Evolutionary conservation across 2,888 invertebrate species (phyloP).

Genomic region (Chrysodeixis includens): DNA sequence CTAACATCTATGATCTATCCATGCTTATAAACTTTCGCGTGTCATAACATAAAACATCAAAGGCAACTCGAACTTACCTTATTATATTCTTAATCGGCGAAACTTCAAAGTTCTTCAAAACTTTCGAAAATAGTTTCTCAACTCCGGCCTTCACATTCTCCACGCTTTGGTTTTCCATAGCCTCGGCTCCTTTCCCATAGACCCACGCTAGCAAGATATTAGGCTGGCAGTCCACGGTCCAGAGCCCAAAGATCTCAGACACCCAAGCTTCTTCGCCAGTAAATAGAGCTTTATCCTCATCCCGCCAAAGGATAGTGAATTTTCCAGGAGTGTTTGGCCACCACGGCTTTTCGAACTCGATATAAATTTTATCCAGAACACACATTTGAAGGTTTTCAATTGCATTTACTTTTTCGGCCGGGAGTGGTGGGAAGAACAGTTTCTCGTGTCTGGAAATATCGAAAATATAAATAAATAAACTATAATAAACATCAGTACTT

Average conservation of each 20-base stretch:
- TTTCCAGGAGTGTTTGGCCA: conserved; percentile 87
- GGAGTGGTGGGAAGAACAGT: conserved; percentile 90
- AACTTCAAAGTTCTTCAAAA: conserved; percentile 87
- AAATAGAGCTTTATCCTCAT: conserved; percentile 86
- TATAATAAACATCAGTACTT: background rate
- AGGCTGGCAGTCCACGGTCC: conserved; percentile 89
- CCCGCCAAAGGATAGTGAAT: conserved; percentile 89
- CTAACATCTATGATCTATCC: too few species aligned
- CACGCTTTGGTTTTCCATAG: conserved; percentile 89
- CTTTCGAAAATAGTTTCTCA: conserved; percentile 85
- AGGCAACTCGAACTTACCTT: conserved; percentile 75
- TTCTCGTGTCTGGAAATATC: conserved; percentile 74
- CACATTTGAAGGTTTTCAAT: conserved; percentile 91
- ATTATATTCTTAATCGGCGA: conserved; percentile 85
- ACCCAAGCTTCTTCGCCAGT: conserved; percentile 88
- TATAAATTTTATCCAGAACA: conserved; percentile 91
- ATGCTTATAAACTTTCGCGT: too few species aligned
- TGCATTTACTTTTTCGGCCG: conserved; percentile 86
- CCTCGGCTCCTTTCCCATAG: conserved; percentile 89
- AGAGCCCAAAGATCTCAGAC: conserved; percentile 90
- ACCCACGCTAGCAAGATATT: conserved; percentile 91
- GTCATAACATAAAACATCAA: background rate
- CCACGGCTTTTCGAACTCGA: conserved; percentile 91
- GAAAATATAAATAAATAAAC: background rate
- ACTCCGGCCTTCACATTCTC: conserved; percentile 88